These are phyloP conservation scores for Aurelia aurita DNA, from an alignment of 30 jellyfish, hydroid and myxozoan species.

Conservation along the genomic window DNA sequence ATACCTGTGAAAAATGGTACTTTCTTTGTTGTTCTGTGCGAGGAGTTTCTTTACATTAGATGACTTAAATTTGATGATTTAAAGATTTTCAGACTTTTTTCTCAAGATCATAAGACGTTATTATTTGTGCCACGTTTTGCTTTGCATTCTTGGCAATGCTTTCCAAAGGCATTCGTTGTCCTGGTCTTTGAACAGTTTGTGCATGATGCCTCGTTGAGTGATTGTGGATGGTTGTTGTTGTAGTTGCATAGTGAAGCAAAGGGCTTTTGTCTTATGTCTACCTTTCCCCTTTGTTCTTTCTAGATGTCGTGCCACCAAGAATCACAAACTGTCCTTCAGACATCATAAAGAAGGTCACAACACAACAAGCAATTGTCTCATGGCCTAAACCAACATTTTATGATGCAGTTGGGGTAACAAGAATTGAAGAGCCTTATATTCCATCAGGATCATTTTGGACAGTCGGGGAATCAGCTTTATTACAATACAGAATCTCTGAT, in stretches of 20 bases:
- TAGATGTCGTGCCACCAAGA: conserved; percentile 83
- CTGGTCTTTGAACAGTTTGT: too few relatives aligned
- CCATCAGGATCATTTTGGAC: conserved; percentile 80
- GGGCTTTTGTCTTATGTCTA: not conserved
- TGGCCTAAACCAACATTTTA: conserved; percentile 91
- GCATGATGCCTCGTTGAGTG: too few relatives aligned
- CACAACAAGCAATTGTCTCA: conserved; percentile 22
- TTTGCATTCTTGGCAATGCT: too few relatives aligned
- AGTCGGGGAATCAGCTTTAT: conserved; percentile 59
- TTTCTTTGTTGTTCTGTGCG: too few relatives aligned
- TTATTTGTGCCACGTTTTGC: too few relatives aligned
- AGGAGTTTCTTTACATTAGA: too few relatives aligned
- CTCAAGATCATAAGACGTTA: too few relatives aligned
- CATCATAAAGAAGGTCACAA: conserved; percentile 17
- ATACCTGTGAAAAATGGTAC: too few relatives aligned
- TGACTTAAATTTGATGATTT: too few relatives aligned
- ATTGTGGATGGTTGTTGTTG: too few relatives aligned
- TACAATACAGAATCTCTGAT: conserved; percentile 85
- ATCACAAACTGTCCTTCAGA: conserved; percentile 88
- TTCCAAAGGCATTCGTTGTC: not conserved
- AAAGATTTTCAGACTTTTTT: too few relatives aligned
- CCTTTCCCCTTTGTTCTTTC: not conserved
- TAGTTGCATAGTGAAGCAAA: too few relatives aligned
- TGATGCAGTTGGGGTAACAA: conserved; percentile 93
- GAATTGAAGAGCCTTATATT: conserved; percentile 59